These are phyloP conservation scores for Dryocosmus kuriphilus DNA, from an alignment of 2,888 invertebrate species.

Conservation along the genomic window DNA sequence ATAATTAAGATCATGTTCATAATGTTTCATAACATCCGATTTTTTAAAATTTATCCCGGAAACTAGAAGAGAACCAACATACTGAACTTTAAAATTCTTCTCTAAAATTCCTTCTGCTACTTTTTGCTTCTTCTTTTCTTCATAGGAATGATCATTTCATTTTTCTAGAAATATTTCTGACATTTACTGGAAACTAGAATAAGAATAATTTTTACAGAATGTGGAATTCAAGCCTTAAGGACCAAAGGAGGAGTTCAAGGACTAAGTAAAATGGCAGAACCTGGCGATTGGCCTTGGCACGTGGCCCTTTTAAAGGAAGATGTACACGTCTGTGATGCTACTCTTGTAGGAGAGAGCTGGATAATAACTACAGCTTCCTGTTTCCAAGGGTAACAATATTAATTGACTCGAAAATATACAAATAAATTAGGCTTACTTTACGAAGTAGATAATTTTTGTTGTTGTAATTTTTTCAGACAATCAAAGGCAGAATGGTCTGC, in stretches of 20 bases:
- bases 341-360: conserved; percentile 90
- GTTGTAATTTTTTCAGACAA: conserved; percentile 79
- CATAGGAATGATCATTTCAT: no score
- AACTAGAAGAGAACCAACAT: no score
- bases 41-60: background rate
- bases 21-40: background rate
- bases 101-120: no score
- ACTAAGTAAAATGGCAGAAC: conserved; percentile 85
- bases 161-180: background rate
- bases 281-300: conserved; percentile 97
- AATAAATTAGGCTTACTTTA: no score
- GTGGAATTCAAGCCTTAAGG: conserved; percentile 82
- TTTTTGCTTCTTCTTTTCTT: no score
- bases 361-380: conserved; percentile 92
- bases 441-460: conserved; percentile 78
- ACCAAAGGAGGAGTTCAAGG: conserved; percentile 79
- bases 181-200: background rate
- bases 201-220: conserved; percentile 78
- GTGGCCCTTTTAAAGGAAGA: conserved; percentile 90
- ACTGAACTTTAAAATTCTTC: no score
- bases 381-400: conserved; percentile 82
- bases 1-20: background rate
- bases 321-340: conserved; percentile 93
- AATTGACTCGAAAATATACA: conserved; percentile 3
- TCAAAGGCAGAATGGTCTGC: conserved; percentile 93